Evolutionary conservation across 2,888 invertebrate genomes (phyloP), one percentile per base, ranked within the genome.

Genomic region (Vesta saturnalis): DNA sequence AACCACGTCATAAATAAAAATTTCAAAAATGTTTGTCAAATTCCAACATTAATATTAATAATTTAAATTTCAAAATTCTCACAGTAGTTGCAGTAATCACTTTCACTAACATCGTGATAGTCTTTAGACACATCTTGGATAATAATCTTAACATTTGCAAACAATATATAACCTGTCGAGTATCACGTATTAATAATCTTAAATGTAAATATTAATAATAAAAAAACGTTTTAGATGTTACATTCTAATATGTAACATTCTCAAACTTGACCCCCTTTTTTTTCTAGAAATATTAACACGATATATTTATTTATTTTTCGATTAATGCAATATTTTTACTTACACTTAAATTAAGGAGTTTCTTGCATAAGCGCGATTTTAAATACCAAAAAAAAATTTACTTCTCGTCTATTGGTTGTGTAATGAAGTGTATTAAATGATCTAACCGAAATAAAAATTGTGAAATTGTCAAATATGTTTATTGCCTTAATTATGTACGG

Each of bases 71-170:
- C 39, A 39, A n/a, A 19, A 12, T 19, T 52, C 21, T 52, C 19
- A 52, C 12, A 19, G 43, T 43, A 43, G 43, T 52, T 5, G 18
- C 52, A 52, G 52, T 52, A 19, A n/a, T 52, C 52, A 52, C 52
- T 52, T 52, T 52, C 52, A 15, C 52, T 52, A 39, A 39, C 8
- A 5, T 52, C 52, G 52, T 52, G 52, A 52, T 52, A 18, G 4
- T 52, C 52, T 52, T 52, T n/a, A 21, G 15, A 23, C 15, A 39
- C 39, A 39, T 39, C 39, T 39, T 39, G 8, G 39, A 39, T 39
- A 39, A 39, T n/a, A n/a, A 39, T 39, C 39, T 39, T 39, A 39
- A n/a, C 39, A 39, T 39, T 39, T 39, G 39, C 39, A 39, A 39
- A 39, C 39, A 39, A 39, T 39, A n/a, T n/a, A n/a, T n/a, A 39